Evolutionary conservation across 2,888 invertebrate species (phyloP).

Genomic region (Octodonta nipae): DNA sequence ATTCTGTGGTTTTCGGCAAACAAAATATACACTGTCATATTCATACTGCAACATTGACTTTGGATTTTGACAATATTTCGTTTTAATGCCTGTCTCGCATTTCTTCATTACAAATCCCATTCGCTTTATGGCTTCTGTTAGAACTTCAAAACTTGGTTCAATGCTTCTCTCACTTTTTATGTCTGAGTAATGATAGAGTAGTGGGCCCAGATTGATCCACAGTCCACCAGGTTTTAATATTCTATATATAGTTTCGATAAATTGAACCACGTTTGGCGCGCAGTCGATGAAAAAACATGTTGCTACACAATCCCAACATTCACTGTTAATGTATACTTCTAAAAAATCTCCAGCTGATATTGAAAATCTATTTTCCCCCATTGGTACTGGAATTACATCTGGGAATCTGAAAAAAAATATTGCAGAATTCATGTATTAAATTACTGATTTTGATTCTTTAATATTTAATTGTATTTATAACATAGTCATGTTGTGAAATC

Average conservation of each 20-base stretch:
- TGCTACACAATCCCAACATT: slow-evolving; percentile 81
- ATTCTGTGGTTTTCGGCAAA: slow-evolving; percentile 80
- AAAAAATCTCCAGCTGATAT: slow-evolving; percentile 97
- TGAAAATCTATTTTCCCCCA: slow-evolving; percentile 60
- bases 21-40: slow-evolving; percentile 85
- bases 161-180: slow-evolving; percentile 77
- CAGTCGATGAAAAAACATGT: slow-evolving; percentile 99
- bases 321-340: slow-evolving; percentile 63
- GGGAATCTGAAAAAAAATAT: slow-evolving; percentile 51
- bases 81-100: slow-evolving; percentile 63
- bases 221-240: slow-evolving; percentile 80
- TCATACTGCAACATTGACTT: slow-evolving; percentile 85
- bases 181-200: slow-evolving; percentile 84
- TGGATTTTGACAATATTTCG: slow-evolving; percentile 84
- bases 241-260: slow-evolving; percentile 81
- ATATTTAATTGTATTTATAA: too few relatives aligned
- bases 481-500: too few relatives aligned
- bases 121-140: slow-evolving; percentile 51
- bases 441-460: background rate
- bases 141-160: slow-evolving; percentile 70
- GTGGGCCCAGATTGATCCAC: slow-evolving; percentile 84
- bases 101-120: slow-evolving; percentile 76
- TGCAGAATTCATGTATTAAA: background rate
- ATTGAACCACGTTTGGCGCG: slow-evolving; percentile 88
- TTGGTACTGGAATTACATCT: slow-evolving; percentile 66